These are phyloP conservation scores for Apostichopus japonicus DNA, from an alignment of 35 echinoderm and acorn worm genomes.

Conservation along the genomic window DNA sequence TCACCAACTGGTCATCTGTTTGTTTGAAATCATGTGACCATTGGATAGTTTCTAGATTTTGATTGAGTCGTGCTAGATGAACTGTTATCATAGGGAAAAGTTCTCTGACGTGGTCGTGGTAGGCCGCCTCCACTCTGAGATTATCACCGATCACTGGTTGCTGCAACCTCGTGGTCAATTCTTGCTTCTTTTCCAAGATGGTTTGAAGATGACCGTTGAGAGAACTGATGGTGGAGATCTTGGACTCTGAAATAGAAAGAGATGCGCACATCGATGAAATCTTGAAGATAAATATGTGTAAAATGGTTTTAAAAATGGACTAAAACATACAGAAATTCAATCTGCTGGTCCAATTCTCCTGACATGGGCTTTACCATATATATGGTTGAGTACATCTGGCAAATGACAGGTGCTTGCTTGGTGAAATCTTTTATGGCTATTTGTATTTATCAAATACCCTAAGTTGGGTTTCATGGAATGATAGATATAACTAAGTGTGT, in stretches of 20 bases:
- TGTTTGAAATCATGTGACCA: slow-evolving; percentile 81
- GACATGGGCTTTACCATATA: too few relatives aligned
- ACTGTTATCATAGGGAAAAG: slow-evolving; percentile 78
- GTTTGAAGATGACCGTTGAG: slow-evolving; percentile 74
- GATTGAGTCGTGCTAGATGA: slow-evolving; percentile 73
- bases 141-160: slow-evolving; percentile 88
- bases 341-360: too few relatives aligned
- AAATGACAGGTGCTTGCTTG: too few relatives aligned
- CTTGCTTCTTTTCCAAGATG: slow-evolving; percentile 78
- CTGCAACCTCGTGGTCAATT: slow-evolving; percentile 82
- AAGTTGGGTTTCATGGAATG: too few relatives aligned
- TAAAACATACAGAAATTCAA: too few relatives aligned
- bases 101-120: slow-evolving; percentile 79
- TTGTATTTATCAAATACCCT: too few relatives aligned
- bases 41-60: slow-evolving; percentile 85
- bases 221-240: slow-evolving; percentile 65
- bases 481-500: too few relatives aligned
- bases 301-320: too few relatives aligned
- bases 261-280: too few relatives aligned
- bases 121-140: slow-evolving; percentile 81
- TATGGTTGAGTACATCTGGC: too few relatives aligned
- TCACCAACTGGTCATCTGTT: slow-evolving; percentile 83
- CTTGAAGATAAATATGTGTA: too few relatives aligned
- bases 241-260: slow-evolving; percentile 65
- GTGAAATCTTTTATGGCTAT: too few relatives aligned